phyloP scores from a whole-genome alignment of 1,140 invertebrate species.

The Schmidtea mediterranea region DNA sequence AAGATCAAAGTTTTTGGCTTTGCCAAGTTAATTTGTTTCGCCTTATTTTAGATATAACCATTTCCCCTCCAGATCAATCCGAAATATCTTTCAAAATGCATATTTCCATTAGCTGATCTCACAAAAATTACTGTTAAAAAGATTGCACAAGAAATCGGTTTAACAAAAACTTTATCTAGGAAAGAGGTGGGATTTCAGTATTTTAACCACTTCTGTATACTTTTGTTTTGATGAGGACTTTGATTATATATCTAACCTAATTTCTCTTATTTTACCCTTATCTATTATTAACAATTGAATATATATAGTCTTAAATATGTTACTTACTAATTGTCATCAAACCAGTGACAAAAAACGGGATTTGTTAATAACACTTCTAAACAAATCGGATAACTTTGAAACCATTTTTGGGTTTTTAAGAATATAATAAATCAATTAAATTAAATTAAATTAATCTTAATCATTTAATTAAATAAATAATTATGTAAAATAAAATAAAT shows the following conservation, averaged over 20 bases:
- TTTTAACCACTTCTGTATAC: no score
- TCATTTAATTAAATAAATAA: no score
- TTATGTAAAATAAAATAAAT: no score
- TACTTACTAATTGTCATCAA: no score
- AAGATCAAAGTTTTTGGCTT: constrained; percentile 87
- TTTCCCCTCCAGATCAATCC: constrained; percentile 50
- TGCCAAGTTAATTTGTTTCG: no score
- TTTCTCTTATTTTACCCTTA: no score
- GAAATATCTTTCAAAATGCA: constrained; percentile 42
- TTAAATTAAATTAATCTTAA: no score
- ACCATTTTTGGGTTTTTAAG: neutral
- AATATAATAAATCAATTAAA: neutral
- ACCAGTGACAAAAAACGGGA: neutral
- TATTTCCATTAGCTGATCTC: constrained; percentile 62
- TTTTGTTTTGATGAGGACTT: no score
- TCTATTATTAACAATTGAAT: no score
- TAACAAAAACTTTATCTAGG: constrained; percentile 47
- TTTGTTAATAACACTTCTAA: constrained; percentile 3
- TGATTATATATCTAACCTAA: neutral
- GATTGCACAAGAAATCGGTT: constrained; percentile 41
- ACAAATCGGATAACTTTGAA: neutral
- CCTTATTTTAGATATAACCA: no score
- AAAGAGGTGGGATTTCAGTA: constrained; percentile 38
- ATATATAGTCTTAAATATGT: no score
- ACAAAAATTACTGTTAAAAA: constrained; percentile 48